Percentiles rank a stretch among this genome's conserved stretches.
Conservation (phyloP, 1,140 invertebrate species). For the Callitettix versicolor region DNA sequence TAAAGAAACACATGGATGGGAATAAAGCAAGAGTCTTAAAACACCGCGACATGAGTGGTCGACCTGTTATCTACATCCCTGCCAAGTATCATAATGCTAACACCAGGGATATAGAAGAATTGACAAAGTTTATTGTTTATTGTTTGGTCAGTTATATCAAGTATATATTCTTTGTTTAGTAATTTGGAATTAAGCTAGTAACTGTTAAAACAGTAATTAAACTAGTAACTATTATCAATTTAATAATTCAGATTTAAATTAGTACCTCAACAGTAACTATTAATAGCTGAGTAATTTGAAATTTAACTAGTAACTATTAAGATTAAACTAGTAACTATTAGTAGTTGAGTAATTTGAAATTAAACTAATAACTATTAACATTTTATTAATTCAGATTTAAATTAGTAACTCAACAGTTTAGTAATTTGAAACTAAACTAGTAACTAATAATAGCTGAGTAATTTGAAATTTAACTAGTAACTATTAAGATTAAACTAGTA, state of each 20-base stretch:
- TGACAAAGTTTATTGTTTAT: constrained; percentile 64
- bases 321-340: background rate
- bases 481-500: too few species aligned
- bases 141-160: constrained; percentile 44
- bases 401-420: background rate
- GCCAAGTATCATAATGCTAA: constrained; percentile 61
- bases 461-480: too few species aligned
- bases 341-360: background rate
- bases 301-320: too few species aligned
- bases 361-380: background rate
- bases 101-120: constrained; percentile 57
- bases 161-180: background rate
- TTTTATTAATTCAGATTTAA: background rate
- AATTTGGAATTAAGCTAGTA: background rate
- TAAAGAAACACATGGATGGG: constrained; percentile 44
- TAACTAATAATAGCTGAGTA: background rate
- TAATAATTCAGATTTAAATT: background rate
- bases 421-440: background rate
- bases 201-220: background rate
- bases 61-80: constrained; percentile 64
- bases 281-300: background rate
- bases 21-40: constrained; percentile 53
- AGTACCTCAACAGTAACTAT: background rate
- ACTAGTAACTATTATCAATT: background rate
- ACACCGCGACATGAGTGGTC: constrained; percentile 54